A percentile compares a stretch with the other conserved stretches of the same genome.
These are phyloP conservation scores for Arctia plantaginis DNA, from an alignment of 2,888 invertebrate genomes.

Conservation along the genomic window DNA sequence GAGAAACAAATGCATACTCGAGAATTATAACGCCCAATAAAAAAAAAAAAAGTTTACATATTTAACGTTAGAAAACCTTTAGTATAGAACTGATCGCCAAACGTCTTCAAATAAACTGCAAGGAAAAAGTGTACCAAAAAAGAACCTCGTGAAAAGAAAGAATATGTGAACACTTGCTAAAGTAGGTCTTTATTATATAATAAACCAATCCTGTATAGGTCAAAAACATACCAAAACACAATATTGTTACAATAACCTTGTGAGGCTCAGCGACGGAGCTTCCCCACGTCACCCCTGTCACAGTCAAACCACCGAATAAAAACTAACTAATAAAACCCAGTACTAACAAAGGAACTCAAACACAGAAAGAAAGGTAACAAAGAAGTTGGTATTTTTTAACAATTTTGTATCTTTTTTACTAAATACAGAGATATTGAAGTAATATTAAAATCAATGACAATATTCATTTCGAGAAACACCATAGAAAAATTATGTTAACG, in stretches of 20 bases:
- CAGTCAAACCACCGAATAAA: background rate
- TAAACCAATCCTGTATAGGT: background rate
- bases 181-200: background rate
- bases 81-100: too few species aligned
- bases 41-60: too few species aligned
- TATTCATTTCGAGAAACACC: too few species aligned
- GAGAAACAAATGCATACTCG: too few species aligned
- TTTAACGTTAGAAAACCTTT: too few species aligned
- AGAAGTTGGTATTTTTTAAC: too few species aligned
- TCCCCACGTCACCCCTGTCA: background rate
- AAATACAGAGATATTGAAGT: background rate
- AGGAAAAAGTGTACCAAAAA: too few species aligned
- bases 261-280: background rate
- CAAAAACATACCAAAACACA: background rate
- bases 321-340: background rate
- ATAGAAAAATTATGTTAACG: too few species aligned
- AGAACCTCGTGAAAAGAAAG: background rate
- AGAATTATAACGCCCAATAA: too few species aligned
- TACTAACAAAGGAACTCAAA: background rate
- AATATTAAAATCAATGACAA: background rate
- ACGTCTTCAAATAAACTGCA: too few species aligned
- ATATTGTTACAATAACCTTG: background rate
- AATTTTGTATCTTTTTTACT: too few species aligned
- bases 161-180: background rate
- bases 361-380: too few species aligned